phyloP scores from a whole-genome alignment of 2,113 vertebrate genomes.

The Pelodiscus sinensis region DNA sequence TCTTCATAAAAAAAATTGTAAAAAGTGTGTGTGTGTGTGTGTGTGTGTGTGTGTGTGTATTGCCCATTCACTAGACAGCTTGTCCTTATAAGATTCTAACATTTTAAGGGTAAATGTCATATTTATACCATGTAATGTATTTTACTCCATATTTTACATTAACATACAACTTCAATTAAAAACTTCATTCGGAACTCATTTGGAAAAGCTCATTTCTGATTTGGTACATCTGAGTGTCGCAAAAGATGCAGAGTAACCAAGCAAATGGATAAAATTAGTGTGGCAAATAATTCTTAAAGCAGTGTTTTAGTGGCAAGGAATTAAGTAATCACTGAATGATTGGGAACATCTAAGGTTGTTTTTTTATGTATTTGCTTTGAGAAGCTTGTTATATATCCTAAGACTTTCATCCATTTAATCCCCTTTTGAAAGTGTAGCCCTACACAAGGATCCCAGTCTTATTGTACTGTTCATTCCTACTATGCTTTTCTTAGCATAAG shows the following conservation, averaged over 20 bases:
- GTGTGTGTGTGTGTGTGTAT: neutral
- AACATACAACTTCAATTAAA: neutral
- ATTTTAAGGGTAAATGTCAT: neutral
- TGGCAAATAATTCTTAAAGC: neutral
- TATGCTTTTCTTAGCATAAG: neutral
- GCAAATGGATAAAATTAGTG: neutral
- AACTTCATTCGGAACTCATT: neutral
- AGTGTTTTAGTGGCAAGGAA: neutral
- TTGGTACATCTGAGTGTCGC: neutral
- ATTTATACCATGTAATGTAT: neutral
- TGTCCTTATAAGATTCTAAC: neutral
- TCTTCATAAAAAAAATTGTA: neutral
- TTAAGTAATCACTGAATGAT: neutral
- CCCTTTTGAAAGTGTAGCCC: neutral
- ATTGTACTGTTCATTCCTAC: neutral
- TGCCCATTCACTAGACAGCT: neutral
- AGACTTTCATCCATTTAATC: neutral
- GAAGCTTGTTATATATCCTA: neutral
- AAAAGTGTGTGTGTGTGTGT: neutral
- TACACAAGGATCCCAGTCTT: neutral
- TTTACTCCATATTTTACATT: neutral
- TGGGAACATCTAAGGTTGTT: neutral
- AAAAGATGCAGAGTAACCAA: neutral
- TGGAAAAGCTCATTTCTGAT: neutral
- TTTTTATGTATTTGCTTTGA: neutral